A percentile compares a stretch with the other conserved stretches of the same genome.
Conservation (phyloP, 2,797 vertebrate species). For the Sebastes oblongus region DNA sequence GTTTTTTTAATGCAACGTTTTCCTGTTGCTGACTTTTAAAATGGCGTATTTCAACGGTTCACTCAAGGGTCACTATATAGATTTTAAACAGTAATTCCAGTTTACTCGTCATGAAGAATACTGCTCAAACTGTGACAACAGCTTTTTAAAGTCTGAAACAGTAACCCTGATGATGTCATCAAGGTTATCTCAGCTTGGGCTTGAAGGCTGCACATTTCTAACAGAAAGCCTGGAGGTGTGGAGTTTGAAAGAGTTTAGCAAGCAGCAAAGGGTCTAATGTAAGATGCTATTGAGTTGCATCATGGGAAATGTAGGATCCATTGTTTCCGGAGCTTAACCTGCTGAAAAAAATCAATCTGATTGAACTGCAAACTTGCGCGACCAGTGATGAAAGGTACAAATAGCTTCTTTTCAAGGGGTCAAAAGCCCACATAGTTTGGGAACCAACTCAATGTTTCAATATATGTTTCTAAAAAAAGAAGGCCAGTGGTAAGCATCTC, state of each 20-base stretch:
- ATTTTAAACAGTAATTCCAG: not conserved
- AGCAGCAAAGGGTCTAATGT: not conserved
- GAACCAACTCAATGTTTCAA: not conserved
- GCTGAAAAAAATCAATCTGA: not conserved
- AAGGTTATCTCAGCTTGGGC: not conserved
- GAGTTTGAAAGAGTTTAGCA: not conserved
- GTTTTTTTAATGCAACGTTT: not conserved
- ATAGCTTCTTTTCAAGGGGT: not conserved
- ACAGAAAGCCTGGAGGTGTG: not conserved
- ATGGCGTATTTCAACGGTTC: not conserved
- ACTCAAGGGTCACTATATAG: not conserved
- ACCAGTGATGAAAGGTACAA: not conserved
- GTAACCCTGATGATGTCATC: too few relatives aligned
- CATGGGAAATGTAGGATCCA: too few relatives aligned
- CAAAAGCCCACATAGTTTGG: not conserved
- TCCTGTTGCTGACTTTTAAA: not conserved
- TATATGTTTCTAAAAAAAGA: too few relatives aligned
- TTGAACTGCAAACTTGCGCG: not conserved
- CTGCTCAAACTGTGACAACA: not conserved
- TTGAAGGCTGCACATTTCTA: not conserved
- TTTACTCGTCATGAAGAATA: not conserved
- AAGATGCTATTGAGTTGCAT: not conserved
- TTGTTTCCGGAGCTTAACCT: not conserved
- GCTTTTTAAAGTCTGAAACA: too few relatives aligned
- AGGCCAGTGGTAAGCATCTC: not conserved